Evolutionary conservation across 2,797 vertebrate species (phyloP), one percentile per base, ranked within the genome.

Genomic region (Anas georgica): DNA sequence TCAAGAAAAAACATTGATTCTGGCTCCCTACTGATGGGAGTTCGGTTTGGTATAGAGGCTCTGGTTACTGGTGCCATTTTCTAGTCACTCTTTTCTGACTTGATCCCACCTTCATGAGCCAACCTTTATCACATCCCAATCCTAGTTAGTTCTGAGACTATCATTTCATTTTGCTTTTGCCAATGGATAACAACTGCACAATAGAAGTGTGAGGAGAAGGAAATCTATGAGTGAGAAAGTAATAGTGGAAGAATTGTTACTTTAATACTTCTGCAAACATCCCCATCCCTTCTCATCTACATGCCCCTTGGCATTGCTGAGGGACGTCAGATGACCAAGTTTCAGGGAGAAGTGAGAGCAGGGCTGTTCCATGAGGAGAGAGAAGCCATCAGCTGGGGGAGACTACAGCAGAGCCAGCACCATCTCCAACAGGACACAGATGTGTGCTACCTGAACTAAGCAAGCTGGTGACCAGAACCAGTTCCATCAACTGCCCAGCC

Each of bases 371-470:
- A 10, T 35, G 37, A 25, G 69, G 41, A 83, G 18, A 29, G 20
- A 59, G 35, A 35, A 39, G 8, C 22, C 68, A 79, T 63, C 21
- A 82, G 55, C 45, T 56, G 35, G 41, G 63, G 41, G 35, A 68
- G n/a, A 54, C 20, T n/a, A 33, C 29, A 31, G 67, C 69, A 77
- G 64, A 35, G 60, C 15, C 74, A 91, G 72, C 68, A 37, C n/a
- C 35, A 23, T 68, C 29, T 43, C 48, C 35, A n/a, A 3, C 0
- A 0, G 43, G 33, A 4, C 22, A 48, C 20, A 39, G 66, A 35
- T 81, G 33, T 33, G 16, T 43, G 43, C 45, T 20, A 35, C 31
- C 25, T 76, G 25, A 83, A 29, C 52, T 74, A 83, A 68, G 68
- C 21, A 35, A 35, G 50, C 60, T 90, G 50, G 6, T 35, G 72